Evolutionary conservation across 2,888 invertebrate genomes (phyloP).

Genomic region (Melanotus villosus): DNA sequence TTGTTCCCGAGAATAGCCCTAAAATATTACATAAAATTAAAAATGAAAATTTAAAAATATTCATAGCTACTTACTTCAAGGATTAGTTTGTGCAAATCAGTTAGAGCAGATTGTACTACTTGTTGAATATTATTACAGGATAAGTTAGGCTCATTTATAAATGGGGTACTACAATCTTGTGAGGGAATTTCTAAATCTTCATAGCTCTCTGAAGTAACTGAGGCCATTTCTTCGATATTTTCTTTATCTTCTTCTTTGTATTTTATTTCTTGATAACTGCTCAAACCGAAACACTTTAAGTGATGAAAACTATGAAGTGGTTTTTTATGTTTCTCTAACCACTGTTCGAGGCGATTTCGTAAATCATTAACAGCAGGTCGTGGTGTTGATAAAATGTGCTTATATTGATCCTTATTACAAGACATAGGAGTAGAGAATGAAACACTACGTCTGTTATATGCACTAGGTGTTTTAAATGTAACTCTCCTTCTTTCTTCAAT

Average conservation of each 20-base stretch:
- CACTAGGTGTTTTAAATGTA: conserved; percentile 42
- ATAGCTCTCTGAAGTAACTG: conserved; percentile 64
- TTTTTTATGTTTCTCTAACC: conserved; percentile 72
- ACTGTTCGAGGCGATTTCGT: conserved; percentile 68
- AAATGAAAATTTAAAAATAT: neutral
- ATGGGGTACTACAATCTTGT: neutral
- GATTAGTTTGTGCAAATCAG: conserved; percentile 71
- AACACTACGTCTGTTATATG: conserved; percentile 33
- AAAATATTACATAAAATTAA: conserved; percentile 30
- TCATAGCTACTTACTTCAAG: conserved; percentile 67
- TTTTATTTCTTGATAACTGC: conserved; percentile 8
- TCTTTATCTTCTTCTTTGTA: conserved; percentile 71
- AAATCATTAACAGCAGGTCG: conserved; percentile 60
- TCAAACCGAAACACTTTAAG: conserved; percentile 69
- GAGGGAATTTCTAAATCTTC: conserved; percentile 56
- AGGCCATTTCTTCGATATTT: conserved; percentile 65
- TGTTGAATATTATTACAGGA: conserved; percentile 34
- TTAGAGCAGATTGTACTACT: conserved; percentile 69
- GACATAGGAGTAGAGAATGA: neutral
- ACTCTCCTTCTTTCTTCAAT: conserved; percentile 12
- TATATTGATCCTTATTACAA: neutral
- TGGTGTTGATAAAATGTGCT: neutral
- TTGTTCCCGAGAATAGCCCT: conserved; percentile 73
- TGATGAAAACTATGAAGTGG: conserved; percentile 70
- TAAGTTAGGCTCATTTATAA: no score